Evolutionary conservation across 1,140 invertebrate species (phyloP).

Genomic region (Nautilus pompilius): DNA sequence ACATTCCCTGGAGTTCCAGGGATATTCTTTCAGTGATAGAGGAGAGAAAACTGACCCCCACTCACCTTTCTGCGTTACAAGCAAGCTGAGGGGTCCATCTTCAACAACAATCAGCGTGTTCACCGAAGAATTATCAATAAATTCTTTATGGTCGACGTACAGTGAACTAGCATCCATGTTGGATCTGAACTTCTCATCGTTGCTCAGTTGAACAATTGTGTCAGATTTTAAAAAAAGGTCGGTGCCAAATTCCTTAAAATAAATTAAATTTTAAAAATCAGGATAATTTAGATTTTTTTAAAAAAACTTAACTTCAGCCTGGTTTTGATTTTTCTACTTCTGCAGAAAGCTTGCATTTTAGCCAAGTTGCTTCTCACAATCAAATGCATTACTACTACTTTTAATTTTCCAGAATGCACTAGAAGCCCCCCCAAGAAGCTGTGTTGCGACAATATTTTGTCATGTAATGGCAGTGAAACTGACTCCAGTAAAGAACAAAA

Average conservation of each 20-base stretch:
- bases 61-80: constrained; percentile 25
- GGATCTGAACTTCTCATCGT: constrained; percentile 74
- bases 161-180: constrained; percentile 72
- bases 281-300: not conserved
- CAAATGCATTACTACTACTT: no score
- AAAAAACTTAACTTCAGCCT: no score
- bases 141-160: constrained; percentile 83
- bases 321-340: no score
- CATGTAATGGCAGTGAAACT: no score
- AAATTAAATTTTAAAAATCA: not conserved
- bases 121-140: constrained; percentile 12
- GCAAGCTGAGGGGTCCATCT: constrained; percentile 24
- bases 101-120: constrained; percentile 21
- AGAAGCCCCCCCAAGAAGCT: no score
- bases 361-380: no score
- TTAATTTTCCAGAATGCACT: no score
- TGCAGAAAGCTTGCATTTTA: no score
- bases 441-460: no score
- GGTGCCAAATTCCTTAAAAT: constrained; percentile 48
- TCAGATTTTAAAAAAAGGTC: constrained; percentile 64
- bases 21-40: no score
- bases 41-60: not conserved
- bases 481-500: no score
- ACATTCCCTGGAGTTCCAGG: no score
- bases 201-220: constrained; percentile 67